Evolutionary conservation across 1,140 invertebrate genomes (phyloP).

Genomic region (Aradophagus sp.): DNA sequence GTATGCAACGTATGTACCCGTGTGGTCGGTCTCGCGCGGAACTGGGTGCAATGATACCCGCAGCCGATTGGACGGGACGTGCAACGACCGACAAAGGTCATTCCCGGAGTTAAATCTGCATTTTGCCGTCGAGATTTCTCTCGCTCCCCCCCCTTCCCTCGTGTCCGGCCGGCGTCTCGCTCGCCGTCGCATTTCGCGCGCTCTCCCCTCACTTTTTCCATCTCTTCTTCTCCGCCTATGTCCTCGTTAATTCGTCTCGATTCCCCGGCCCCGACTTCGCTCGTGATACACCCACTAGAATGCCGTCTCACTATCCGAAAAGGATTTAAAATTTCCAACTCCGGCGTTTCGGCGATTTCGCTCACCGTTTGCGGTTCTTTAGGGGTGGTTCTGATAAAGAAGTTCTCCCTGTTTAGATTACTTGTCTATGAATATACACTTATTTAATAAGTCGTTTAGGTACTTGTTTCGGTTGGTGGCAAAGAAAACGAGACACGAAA

Average conservation of each 20-base stretch:
- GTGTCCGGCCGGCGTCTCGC: conserved; percentile 17
- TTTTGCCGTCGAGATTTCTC: conserved; percentile 59
- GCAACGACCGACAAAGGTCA: conserved; percentile 72
- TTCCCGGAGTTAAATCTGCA: conserved; percentile 65
- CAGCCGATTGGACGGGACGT: conserved; percentile 63
- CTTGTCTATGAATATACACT: no score
- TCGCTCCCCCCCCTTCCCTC: conserved; percentile 25
- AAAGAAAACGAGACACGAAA: neutral
- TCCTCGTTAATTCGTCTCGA: conserved; percentile 48
- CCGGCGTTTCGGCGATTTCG: no score
- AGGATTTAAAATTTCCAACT: no score
- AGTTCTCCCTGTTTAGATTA: no score
- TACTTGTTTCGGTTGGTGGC: no score
- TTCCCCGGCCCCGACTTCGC: conserved; percentile 1
- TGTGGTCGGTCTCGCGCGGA: conserved; percentile 46
- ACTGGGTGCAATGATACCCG: conserved; percentile 57
- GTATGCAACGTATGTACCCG: conserved; percentile 48
- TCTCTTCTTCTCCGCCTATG: conserved; percentile 34
- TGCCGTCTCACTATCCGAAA: conserved; percentile 3
- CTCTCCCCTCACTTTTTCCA: conserved; percentile 18
- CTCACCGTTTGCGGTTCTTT: no score
- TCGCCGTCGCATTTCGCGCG: conserved; percentile 25
- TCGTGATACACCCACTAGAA: conserved; percentile 15
- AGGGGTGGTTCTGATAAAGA: no score
- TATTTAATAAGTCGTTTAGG: no score